Percentiles rank a stretch among this genome's conserved stretches.
phyloP scores from a whole-genome alignment of 2,797 vertebrate species.

The Distichodus sexfasciatus region DNA sequence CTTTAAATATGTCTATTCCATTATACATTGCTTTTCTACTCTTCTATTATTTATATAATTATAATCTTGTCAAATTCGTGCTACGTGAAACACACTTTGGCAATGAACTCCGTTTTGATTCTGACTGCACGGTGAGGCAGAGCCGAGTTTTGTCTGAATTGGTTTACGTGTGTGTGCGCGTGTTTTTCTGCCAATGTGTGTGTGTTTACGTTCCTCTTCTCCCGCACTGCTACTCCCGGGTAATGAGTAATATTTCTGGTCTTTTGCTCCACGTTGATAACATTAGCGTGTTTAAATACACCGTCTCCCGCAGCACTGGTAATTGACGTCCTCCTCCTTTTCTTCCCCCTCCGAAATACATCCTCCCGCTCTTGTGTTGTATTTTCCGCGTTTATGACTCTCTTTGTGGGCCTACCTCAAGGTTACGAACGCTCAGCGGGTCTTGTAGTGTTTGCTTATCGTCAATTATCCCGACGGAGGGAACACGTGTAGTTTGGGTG shows the following conservation, averaged over 20 bases:
- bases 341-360: not conserved
- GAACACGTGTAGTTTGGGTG: conserved; percentile 37
- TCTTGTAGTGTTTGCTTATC: conserved; percentile 50
- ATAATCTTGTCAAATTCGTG: no score
- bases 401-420: conserved; percentile 39
- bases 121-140: conserved; percentile 63
- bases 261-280: conserved; percentile 48
- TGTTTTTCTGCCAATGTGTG: conserved; percentile 47
- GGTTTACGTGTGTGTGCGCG: no score
- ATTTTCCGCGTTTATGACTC: conserved; percentile 21
- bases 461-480: conserved; percentile 49
- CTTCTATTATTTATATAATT: no score
- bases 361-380: conserved; percentile 11
- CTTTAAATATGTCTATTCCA: no score
- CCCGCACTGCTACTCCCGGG: conserved; percentile 41
- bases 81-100: no score
- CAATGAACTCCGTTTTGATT: no score
- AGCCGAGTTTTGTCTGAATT: no score
- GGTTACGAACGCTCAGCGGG: conserved; percentile 42
- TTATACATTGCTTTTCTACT: no score
- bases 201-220: conserved; percentile 29
- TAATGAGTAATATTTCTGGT: conserved; percentile 50
- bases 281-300: conserved; percentile 47
- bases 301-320: conserved; percentile 40
- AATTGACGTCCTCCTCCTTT: conserved; percentile 33